Evolutionary conservation across 2,797 vertebrate species (phyloP).

Genomic region (Crenuchus spilurus): DNA sequence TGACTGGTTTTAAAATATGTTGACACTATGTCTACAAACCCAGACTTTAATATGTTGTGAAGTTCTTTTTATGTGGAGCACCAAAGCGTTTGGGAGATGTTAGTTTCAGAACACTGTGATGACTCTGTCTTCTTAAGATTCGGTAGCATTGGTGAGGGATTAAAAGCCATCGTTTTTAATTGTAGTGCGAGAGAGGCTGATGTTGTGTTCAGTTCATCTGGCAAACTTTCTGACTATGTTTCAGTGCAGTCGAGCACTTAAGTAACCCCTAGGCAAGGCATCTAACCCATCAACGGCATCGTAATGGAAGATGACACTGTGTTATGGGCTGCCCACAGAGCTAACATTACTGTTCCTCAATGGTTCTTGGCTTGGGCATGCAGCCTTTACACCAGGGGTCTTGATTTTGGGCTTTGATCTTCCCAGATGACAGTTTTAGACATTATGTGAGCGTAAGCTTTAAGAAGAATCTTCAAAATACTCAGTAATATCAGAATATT

Average conservation of each 20-base stretch:
- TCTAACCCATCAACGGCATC: too few species aligned
- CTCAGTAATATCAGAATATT: too few species aligned
- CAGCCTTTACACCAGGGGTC: too few species aligned
- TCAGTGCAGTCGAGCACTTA: not conserved
- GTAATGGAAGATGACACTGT: too few species aligned
- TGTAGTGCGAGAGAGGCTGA: not conserved
- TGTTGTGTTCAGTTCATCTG: constrained; percentile 4
- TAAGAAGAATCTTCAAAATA: too few species aligned
- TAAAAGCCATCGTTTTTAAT: constrained; percentile 32
- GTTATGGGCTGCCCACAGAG: too few species aligned
- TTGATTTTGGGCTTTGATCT: too few species aligned
- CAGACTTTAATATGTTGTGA: not conserved
- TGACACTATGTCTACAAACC: not conserved
- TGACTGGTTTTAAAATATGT: not conserved
- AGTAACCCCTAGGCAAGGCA: not conserved
- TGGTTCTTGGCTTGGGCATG: too few species aligned
- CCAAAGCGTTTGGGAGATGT: constrained; percentile 24
- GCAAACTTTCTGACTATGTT: not conserved
- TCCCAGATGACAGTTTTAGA: too few species aligned
- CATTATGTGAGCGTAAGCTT: too few species aligned
- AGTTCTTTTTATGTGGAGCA: constrained; percentile 21
- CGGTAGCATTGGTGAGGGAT: constrained; percentile 9
- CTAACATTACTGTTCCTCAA: too few species aligned
- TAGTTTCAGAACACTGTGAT: constrained; percentile 39
- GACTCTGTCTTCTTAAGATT: constrained; percentile 12